phyloP scores from a whole-genome alignment of 2,113 vertebrate species.

The Emydura subglobosa region DNA sequence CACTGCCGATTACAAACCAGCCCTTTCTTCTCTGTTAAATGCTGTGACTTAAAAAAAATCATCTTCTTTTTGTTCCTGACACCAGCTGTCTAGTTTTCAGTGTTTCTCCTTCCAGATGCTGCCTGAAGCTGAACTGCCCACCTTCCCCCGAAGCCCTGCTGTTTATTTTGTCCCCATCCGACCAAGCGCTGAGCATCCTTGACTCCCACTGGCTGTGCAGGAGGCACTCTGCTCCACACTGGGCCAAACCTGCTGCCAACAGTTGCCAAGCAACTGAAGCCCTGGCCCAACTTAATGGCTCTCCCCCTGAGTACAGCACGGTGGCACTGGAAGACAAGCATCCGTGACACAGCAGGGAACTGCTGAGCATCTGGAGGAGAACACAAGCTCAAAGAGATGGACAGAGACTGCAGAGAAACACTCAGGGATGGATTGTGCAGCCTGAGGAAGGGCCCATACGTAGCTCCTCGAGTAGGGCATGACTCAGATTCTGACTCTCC shows the following conservation, averaged over 20 bases:
- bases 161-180: neutral
- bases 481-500: neutral
- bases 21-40: neutral
- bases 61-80: neutral
- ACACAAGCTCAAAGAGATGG: neutral
- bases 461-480: neutral
- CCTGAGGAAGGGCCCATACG: neutral
- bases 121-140: neutral
- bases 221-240: neutral
- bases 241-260: neutral
- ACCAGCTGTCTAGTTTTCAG: neutral
- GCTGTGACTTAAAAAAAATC: neutral
- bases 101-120: neutral
- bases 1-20: neutral
- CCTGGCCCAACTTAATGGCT: neutral
- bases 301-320: neutral
- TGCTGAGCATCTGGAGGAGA: neutral
- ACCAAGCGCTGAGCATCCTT: neutral
- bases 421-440: neutral
- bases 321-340: neutral
- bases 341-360: neutral
- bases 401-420: too few relatives aligned
- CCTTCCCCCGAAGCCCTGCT: neutral
- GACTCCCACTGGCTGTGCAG: neutral
- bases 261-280: too few relatives aligned